phyloP scores from a whole-genome alignment of 1,140 invertebrate genomes.

The Mamestra configurata region DNA sequence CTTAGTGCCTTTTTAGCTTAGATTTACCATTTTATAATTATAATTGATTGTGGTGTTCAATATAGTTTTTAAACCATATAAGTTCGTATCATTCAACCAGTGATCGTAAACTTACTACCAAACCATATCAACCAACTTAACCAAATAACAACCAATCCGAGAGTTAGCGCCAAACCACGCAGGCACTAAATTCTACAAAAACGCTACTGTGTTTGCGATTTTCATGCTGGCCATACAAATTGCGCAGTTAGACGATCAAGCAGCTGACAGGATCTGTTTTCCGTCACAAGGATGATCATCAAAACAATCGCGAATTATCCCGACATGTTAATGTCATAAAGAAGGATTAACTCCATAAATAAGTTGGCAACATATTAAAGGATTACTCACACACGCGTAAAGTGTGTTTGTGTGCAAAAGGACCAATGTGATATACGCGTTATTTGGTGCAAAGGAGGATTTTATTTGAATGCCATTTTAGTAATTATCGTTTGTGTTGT shows the following conservation, averaged over 20 bases:
- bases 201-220: background rate
- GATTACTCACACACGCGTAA: slow-evolving; percentile 7
- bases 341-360: slow-evolving; percentile 29
- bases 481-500: background rate
- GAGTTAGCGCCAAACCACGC: no score
- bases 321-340: slow-evolving; percentile 17
- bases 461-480: background rate
- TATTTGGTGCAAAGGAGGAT: slow-evolving; percentile 8
- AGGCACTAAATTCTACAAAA: no score
- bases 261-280: slow-evolving; percentile 17
- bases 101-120: no score
- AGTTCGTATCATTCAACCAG: no score
- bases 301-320: background rate
- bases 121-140: no score
- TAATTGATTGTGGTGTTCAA: no score
- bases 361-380: slow-evolving; percentile 33
- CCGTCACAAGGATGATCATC: background rate
- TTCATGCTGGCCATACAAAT: slow-evolving; percentile 6
- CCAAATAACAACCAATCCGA: no score
- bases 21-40: no score
- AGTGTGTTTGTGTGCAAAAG: background rate
- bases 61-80: no score
- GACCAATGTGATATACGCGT: background rate
- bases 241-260: slow-evolving; percentile 19
- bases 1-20: no score